Evolutionary conservation across 2,113 vertebrate genomes (phyloP), one percentile per base, ranked within the genome.

Genomic region (Astatotilapia flaviijosephi): DNA sequence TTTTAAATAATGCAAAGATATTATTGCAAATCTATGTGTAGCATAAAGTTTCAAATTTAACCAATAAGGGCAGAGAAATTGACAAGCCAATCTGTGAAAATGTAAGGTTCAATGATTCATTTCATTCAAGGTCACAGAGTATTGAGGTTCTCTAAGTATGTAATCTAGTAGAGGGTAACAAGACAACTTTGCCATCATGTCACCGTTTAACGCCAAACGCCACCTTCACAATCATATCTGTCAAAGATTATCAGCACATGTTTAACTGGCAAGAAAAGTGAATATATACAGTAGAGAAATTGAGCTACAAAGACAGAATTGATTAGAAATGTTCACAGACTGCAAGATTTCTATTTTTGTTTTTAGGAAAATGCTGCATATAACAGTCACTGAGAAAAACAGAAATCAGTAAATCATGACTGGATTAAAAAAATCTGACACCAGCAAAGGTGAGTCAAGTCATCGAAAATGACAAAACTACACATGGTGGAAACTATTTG

Each of bases 1-100:
- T 79, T 88, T 65, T 19, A 73, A 80, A 79, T 79, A 7, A 56
- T 17, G n/a, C 14, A 65, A 40, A 79, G 37, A 35, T 73, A 3
- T 19, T 1, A 65, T 23, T 79, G 14, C 21, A 4, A 45, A 33
- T 70, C 6, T 26, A 47, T 37, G 17, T 19, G 55, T 33, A 77
- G 45, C 73, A 51, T 51, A 37, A 31, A 47, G 53, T 60, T 79
- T 33, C 4, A 83, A 13, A 62, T 82, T 70, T 56, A 53, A 58
- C 23, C 54, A 47, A 84, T 89, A 84, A 84, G 23, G 65, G 65
- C 51, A 4, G 2, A 83, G 23, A 5, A 89, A 88, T 13, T 81
- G 40, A 86, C 6, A 17, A 35, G 84, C 68, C 84, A 40, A 83
- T 93, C 65, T 35, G 31, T 31, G 31, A 73, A 83, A 84, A 62